Conservation (phyloP, 1,140 invertebrate genomes). For the Zaprionus nigranus region DNA sequence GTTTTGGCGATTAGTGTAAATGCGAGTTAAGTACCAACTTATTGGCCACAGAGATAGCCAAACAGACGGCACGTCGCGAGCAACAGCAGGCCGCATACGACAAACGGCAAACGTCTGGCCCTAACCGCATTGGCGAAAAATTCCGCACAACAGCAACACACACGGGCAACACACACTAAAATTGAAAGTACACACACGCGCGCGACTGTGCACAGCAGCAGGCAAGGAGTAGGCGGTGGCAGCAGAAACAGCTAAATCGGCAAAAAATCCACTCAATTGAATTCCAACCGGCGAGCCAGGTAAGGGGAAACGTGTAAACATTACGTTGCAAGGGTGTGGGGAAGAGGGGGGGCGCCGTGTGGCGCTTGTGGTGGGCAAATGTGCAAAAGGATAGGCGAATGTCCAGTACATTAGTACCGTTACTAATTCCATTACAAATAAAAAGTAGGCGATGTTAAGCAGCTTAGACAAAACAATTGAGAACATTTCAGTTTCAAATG, state of each 20-base stretch:
- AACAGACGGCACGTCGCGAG: constrained; percentile 3
- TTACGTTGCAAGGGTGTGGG: neutral
- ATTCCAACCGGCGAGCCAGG: constrained; percentile 1
- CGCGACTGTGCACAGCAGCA: neutral
- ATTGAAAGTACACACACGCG: constrained; percentile 38
- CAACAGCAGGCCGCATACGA: constrained; percentile 18
- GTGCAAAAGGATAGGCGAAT: constrained; percentile 1
- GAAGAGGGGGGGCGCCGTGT: neutral
- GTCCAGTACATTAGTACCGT: neutral
- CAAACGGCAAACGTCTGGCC: constrained; percentile 43
- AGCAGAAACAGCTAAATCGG: constrained; percentile 4
- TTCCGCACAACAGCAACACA: constrained; percentile 49
- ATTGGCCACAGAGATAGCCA: neutral
- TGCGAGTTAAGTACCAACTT: constrained; percentile 22
- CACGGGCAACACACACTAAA: constrained; percentile 33
- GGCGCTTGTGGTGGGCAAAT: constrained; percentile 1
- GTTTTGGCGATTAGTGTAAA: constrained; percentile 19
- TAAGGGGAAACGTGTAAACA: constrained; percentile 9
- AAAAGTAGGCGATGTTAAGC: neutral
- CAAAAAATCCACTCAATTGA: neutral
- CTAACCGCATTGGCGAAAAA: constrained; percentile 57
- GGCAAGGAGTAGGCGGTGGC: constrained; percentile 17
- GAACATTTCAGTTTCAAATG: neutral
- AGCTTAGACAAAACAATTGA: neutral
- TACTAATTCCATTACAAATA: neutral